A percentile compares a stretch with the other conserved stretches of the same genome.
Conservation (phyloP, 2,113 vertebrate species). For the Nanger granti region DNA sequence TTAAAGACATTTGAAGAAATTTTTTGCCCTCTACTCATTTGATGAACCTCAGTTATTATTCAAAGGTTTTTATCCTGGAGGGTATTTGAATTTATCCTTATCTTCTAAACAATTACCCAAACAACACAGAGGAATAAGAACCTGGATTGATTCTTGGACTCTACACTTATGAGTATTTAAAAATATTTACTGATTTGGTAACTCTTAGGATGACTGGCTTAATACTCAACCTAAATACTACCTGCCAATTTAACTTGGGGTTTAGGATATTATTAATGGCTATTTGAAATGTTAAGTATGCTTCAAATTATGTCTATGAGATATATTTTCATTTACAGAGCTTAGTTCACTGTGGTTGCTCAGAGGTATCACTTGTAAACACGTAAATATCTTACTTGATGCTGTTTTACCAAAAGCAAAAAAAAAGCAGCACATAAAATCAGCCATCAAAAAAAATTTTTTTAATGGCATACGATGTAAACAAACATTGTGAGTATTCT, state of each 20-base stretch:
- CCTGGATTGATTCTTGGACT: background rate
- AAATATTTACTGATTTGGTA: background rate
- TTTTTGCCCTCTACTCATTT: background rate
- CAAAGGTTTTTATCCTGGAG: background rate
- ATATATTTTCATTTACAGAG: background rate
- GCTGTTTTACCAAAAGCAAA: background rate
- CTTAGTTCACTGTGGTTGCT: background rate
- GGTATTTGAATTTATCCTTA: background rate
- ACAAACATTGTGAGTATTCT: background rate
- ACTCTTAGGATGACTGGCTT: background rate
- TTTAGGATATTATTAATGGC: conserved; percentile 19
- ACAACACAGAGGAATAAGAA: background rate
- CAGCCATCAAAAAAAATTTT: background rate
- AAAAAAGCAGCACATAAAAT: background rate
- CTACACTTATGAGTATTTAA: background rate
- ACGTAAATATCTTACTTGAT: background rate
- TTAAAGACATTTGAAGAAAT: background rate
- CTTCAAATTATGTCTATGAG: background rate
- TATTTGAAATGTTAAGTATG: conserved; percentile 30
- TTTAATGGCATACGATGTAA: background rate
- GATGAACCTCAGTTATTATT: background rate
- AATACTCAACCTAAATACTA: background rate
- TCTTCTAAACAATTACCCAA: background rate
- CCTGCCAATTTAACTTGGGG: background rate
- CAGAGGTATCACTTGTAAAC: background rate